Conservation (phyloP, 2,797 vertebrate genomes). For the Emydoidea blandingii region DNA sequence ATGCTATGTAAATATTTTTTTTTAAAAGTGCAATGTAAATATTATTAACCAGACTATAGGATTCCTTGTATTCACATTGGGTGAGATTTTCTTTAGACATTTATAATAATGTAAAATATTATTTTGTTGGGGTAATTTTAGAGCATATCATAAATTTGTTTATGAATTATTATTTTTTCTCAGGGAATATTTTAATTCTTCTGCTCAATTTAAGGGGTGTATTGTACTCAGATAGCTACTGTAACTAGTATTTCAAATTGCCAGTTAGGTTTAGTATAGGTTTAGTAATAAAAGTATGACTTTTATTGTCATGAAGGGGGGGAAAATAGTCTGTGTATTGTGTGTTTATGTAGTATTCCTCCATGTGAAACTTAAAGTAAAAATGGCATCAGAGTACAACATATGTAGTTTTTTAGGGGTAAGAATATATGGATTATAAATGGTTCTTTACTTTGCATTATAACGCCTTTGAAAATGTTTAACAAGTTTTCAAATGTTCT, state of each 20-base stretch:
- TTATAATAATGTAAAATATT: background rate
- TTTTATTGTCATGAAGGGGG: background rate
- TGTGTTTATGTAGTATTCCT: background rate
- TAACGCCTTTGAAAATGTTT: background rate
- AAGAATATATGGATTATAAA: background rate
- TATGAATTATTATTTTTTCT: rapidly evolving
- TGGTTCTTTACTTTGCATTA: background rate
- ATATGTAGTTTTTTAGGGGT: background rate
- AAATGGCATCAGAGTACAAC: background rate
- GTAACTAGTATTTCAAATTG: background rate
- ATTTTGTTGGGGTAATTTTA: constrained; percentile 29
- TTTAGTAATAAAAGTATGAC: background rate
- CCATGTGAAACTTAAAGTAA: background rate
- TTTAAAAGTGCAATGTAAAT: background rate
- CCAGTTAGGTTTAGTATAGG: background rate
- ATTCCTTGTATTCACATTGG: background rate
- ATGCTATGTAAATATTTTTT: constrained; percentile 11
- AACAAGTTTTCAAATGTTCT: background rate
- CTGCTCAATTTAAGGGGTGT: background rate
- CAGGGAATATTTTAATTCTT: constrained; percentile 4
- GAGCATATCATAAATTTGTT: background rate
- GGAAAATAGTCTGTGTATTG: rapidly evolving
- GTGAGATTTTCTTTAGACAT: background rate
- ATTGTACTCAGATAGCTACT: background rate
- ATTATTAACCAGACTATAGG: background rate